Percentiles rank a stretch among this genome's conserved stretches.
Evolutionary conservation across 2,888 invertebrate genomes (phyloP).

Genomic region (Spicauda simplicius): DNA sequence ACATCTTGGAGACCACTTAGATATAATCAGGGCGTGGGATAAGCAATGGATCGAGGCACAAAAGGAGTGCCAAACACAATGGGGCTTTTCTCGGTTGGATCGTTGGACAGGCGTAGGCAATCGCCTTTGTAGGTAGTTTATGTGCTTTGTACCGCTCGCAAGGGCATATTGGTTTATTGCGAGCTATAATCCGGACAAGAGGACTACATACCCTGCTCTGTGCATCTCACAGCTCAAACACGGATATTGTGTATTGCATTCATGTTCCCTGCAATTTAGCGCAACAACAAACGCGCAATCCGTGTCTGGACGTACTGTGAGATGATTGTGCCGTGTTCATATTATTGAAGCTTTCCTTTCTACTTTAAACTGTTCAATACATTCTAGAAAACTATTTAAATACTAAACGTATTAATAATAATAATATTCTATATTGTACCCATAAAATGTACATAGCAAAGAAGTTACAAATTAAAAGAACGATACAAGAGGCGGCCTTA

Average conservation of each 20-base stretch:
- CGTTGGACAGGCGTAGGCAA: slow-evolving; percentile 60
- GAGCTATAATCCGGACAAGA: slow-evolving; percentile 45
- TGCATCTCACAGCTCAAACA: slow-evolving; percentile 34
- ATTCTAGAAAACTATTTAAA: too few species aligned
- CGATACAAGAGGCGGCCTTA: too few species aligned
- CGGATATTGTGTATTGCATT: slow-evolving; percentile 32
- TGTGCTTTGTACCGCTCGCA: slow-evolving; percentile 54
- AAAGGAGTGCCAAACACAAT: slow-evolving; percentile 67
- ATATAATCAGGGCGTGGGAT: slow-evolving; percentile 18
- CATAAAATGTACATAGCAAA: too few species aligned
- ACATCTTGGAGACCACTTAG: slow-evolving; percentile 10
- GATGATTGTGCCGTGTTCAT: not conserved
- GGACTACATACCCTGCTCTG: slow-evolving; percentile 36
- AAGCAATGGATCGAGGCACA: slow-evolving; percentile 46
- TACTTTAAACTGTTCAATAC: too few species aligned
- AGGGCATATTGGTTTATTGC: slow-evolving; percentile 50
- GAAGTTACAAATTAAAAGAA: too few species aligned
- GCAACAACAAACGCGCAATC: slow-evolving; percentile 27
- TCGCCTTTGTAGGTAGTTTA: slow-evolving; percentile 68
- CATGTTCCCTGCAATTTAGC: slow-evolving; percentile 20
- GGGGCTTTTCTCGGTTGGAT: slow-evolving; percentile 57
- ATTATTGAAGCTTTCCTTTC: slow-evolving; percentile 1
- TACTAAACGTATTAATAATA: too few species aligned
- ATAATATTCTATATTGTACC: too few species aligned
- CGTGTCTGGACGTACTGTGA: not conserved